A percentile compares a stretch with the other conserved stretches of the same genome.
Evolutionary conservation across 2,113 vertebrate genomes (phyloP).

Genomic region (Mastomys natalensis): DNA sequence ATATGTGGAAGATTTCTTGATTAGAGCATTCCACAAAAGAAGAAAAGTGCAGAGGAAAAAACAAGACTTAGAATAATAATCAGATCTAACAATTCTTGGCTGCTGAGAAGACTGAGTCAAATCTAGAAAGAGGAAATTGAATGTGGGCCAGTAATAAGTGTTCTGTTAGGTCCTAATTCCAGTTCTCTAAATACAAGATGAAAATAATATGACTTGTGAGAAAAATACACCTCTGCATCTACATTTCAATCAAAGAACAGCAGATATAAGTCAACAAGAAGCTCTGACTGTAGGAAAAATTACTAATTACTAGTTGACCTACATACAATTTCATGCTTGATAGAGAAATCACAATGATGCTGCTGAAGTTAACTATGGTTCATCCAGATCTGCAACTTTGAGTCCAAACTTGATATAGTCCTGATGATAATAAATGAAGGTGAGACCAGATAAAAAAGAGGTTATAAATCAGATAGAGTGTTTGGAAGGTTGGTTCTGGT

Average conservation of each 20-base stretch:
- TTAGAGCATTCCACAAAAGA: background rate
- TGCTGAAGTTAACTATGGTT: background rate
- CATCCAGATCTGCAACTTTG: background rate
- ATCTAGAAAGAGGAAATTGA: slow-evolving; percentile 22
- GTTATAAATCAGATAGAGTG: background rate
- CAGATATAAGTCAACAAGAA: background rate
- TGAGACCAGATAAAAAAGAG: background rate
- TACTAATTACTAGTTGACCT: background rate
- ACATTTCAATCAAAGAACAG: background rate
- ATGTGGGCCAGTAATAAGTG: background rate
- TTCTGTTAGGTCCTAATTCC: background rate
- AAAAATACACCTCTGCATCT: background rate
- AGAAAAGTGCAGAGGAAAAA: background rate
- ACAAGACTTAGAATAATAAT: slow-evolving; percentile 22
- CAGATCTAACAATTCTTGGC: background rate
- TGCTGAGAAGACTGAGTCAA: background rate
- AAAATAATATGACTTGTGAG: background rate
- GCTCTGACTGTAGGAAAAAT: slow-evolving; percentile 12
- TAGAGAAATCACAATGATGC: background rate
- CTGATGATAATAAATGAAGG: background rate
- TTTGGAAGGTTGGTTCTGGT: background rate
- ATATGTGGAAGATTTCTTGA: slow-evolving; percentile 14
- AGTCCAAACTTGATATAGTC: background rate
- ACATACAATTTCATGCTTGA: background rate
- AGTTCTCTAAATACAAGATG: slow-evolving; percentile 8